Evolutionary conservation across 1,140 invertebrate genomes (phyloP).

Genomic region (Artemia franciscana): DNA sequence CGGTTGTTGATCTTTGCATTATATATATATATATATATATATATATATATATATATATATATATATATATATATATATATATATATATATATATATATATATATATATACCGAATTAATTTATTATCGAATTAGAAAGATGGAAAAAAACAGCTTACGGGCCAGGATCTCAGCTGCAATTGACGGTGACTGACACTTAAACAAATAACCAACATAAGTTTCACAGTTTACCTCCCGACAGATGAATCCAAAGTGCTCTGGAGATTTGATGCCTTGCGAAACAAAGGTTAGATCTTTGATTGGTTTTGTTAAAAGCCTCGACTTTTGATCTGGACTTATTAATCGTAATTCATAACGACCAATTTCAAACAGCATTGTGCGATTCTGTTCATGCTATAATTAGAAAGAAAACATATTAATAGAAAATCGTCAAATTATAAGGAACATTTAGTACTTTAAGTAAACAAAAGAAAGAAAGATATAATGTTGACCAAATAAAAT

Average conservation of each 20-base stretch:
- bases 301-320: conserved; percentile 61
- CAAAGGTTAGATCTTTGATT: conserved; percentile 64
- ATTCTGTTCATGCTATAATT: conserved; percentile 39
- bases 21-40: no score
- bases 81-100: conserved; percentile 3
- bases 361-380: conserved; percentile 74
- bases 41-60: no score
- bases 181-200: conserved; percentile 70
- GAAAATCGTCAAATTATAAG: no score
- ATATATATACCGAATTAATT: conserved; percentile 1
- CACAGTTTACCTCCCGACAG: conserved; percentile 40
- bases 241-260: conserved; percentile 82
- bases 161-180: conserved; percentile 49
- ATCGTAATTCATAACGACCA: conserved; percentile 54
- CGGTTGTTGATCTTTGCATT: no score
- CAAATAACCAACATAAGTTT: conserved; percentile 55
- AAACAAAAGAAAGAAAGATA: no score
- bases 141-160: conserved; percentile 25
- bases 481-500: no score
- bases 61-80: conserved; percentile 7
- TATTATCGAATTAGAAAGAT: conserved; percentile 4
- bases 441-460: no score
- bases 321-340: conserved; percentile 79
- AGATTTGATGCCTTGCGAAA: conserved; percentile 54
- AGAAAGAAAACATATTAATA: background rate